Conservation (phyloP, 2,113 vertebrate species). For the Urocynchramus pylzowi region DNA sequence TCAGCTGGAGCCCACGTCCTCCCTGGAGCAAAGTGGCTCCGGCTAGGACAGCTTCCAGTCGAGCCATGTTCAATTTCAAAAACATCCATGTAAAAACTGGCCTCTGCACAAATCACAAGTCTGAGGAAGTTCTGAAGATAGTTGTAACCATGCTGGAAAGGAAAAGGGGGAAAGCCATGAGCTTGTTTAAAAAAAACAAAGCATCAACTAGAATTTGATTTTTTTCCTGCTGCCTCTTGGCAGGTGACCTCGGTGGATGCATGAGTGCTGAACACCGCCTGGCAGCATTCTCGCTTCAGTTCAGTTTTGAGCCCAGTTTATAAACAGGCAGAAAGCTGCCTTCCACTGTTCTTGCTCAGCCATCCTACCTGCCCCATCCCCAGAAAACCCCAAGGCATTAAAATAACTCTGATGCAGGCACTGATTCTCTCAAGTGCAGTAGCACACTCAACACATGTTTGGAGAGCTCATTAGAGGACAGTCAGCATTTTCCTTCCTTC, state of each 20-base stretch:
- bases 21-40: background rate
- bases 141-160: background rate
- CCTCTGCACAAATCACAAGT: background rate
- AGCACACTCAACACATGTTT: background rate
- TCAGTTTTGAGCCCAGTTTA: background rate
- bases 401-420: background rate
- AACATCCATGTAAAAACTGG: background rate
- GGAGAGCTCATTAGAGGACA: background rate
- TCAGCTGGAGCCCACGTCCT: rapidly evolving
- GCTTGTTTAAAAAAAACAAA: background rate
- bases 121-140: slow-evolving; percentile 33
- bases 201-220: background rate
- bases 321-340: background rate
- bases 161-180: background rate
- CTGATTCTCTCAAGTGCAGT: background rate
- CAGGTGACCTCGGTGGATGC: background rate
- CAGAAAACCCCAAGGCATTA: rapidly evolving
- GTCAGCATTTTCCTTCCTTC: background rate
- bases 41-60: background rate
- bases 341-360: background rate
- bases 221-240: background rate
- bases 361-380: background rate
- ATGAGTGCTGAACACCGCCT: background rate
- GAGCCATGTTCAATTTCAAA: rapidly evolving
- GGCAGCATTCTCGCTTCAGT: background rate